A percentile compares a stretch with the other conserved stretches of the same genome.
Conservation (phyloP, 2,797 vertebrate genomes). For the Oreonectes daqikongensis region DNA sequence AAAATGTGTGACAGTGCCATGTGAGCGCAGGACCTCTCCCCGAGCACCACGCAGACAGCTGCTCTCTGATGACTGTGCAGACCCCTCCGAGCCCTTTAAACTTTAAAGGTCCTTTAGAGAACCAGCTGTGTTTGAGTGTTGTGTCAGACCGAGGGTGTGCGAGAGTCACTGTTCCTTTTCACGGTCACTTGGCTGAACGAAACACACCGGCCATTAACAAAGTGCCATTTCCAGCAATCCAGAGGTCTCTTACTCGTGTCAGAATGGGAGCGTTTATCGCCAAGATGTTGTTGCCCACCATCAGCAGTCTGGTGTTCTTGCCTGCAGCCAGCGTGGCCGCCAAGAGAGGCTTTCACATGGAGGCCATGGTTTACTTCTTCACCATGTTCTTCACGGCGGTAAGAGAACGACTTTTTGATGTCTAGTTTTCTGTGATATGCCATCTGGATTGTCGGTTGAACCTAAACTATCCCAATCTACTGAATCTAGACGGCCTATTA, state of each 20-base stretch:
- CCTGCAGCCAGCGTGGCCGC: slow-evolving; percentile 89
- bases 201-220: background rate
- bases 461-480: too few relatives aligned
- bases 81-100: slow-evolving; percentile 76
- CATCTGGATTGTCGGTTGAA: too few relatives aligned
- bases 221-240: slow-evolving; percentile 16
- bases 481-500: background rate
- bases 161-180: slow-evolving; percentile 16
- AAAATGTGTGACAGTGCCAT: slow-evolving; percentile 39
- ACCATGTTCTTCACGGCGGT: slow-evolving; percentile 96
- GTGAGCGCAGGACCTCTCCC: slow-evolving; percentile 36
- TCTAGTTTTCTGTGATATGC: too few relatives aligned
- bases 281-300: slow-evolving; percentile 90
- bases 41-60: slow-evolving; percentile 69
- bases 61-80: slow-evolving; percentile 66
- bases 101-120: slow-evolving; percentile 74
- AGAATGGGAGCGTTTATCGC: slow-evolving; percentile 89
- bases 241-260: slow-evolving; percentile 13
- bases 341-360: slow-evolving; percentile 95
- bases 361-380: slow-evolving; percentile 99
- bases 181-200: background rate
- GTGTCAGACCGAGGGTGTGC: slow-evolving; percentile 40
- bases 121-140: slow-evolving; percentile 69
- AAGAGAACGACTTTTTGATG: slow-evolving; percentile 72
- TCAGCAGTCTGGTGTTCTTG: slow-evolving; percentile 92